Evolutionary conservation across 2,797 vertebrate genomes (phyloP), one percentile per base, ranked within the genome.

Genomic region (Eulemur mongoz): DNA sequence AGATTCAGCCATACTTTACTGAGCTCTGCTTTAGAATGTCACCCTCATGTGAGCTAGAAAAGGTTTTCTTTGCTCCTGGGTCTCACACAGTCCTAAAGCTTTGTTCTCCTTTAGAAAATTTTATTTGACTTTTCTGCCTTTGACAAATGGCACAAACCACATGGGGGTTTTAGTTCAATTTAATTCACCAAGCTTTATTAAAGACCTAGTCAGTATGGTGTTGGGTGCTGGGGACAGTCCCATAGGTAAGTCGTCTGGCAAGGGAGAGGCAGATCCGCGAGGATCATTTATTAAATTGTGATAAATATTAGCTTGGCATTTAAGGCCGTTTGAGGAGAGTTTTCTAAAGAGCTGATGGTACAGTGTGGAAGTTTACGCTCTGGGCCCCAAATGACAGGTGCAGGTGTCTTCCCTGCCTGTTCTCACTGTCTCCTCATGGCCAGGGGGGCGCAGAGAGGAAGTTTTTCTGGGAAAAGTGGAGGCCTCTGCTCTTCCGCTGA

Each of bases 1-100:
- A 4, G 48, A 43, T 30, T 14, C 32, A 61, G 61, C 80, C 0
- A 0, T 5, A 3, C 35, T 18, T 10, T 0, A 8, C 15, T 9
- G 52, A n/a, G 43, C 20, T 73, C 57, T 57, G 32, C 72, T n/a
- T 40, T 72, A 17, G 59, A 69, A 69, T 6, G 2, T 35, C 81
- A 9, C 10, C 32, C 30, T 78, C 13, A 0, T 15, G 38, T 23
- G 72, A 48, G 9, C 20, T 2, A 32, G 27, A 40, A 18, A 13
- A 5, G 25, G 0, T 30, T 35, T 72, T 54, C 35, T 88, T 78
- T 35, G 35, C 32, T 63, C 23, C 48, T 17, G 30, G 35, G 59
- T 61, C 38, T 84, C 12, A 35, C 1, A 30, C 32, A 3, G 30
- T 70, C 30, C 63, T 48, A 40, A 67, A 40, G 15, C 61, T 43